phyloP scores from a whole-genome alignment of 2,888 invertebrate species.

The Zygothrica quintamaculata region DNA sequence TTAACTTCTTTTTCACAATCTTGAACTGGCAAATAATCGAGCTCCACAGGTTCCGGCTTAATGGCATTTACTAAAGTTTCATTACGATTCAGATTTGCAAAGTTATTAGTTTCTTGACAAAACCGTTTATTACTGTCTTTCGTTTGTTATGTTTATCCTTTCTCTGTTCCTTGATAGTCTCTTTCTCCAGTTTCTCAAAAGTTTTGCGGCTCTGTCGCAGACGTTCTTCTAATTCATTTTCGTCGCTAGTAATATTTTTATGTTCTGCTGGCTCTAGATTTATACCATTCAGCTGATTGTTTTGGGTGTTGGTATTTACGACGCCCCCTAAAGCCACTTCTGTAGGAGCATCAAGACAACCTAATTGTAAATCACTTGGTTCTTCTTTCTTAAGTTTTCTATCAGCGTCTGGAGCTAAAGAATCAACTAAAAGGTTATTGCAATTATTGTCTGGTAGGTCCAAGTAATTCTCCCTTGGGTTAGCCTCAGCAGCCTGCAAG shows the following conservation, averaged over 20 bases:
- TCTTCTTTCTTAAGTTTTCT: constrained; percentile 12
- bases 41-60: constrained; percentile 4
- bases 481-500: not conserved
- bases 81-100: too few relatives aligned
- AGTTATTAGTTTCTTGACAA: not conserved
- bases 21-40: constrained; percentile 19
- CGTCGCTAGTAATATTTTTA: too few relatives aligned
- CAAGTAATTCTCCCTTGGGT: not conserved
- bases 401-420: not conserved
- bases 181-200: not conserved
- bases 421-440: not conserved
- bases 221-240: constrained; percentile 3
- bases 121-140: too few relatives aligned
- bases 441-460: constrained; percentile 3
- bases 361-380: not conserved
- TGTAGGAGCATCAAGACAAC: constrained; percentile 6
- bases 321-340: constrained; percentile 3
- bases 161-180: constrained; percentile 20
- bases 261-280: constrained; percentile 2
- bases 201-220: not conserved
- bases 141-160: constrained; percentile 33
- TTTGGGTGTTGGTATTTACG: not conserved
- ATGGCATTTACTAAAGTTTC: too few relatives aligned
- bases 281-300: not conserved
- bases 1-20: constrained; percentile 22